Evolutionary conservation across 2,888 invertebrate species (phyloP).

Genomic region (Oxycera nigricornis): DNA sequence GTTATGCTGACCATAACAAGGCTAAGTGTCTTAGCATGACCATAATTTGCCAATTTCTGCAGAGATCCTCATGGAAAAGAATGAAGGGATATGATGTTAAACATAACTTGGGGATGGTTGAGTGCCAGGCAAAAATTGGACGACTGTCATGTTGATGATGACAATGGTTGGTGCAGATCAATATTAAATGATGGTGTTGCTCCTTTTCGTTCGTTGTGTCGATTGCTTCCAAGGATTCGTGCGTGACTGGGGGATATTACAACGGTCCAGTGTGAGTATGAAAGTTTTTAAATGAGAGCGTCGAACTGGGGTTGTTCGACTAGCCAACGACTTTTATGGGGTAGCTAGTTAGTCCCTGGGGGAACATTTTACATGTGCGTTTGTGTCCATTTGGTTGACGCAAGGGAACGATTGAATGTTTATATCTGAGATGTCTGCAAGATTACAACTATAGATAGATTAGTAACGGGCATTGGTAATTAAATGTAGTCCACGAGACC

Average conservation of each 20-base stretch:
- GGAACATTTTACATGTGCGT: slow-evolving; percentile 35
- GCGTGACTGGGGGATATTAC: slow-evolving; percentile 35
- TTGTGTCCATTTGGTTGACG: slow-evolving; percentile 2
- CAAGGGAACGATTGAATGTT: slow-evolving; percentile 32
- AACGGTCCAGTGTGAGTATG: slow-evolving; percentile 5
- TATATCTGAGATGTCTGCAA: slow-evolving; percentile 17
- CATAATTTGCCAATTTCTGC: neutral
- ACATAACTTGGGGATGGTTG: neutral
- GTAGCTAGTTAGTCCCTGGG: slow-evolving; percentile 33
- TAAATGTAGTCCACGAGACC: neutral
- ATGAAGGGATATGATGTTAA: neutral
- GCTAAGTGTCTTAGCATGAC: neutral
- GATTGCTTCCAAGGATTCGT: neutral
- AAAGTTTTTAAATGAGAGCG: neutral
- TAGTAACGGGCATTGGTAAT: neutral
- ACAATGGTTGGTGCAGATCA: slow-evolving; percentile 8
- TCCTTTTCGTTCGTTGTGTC: neutral
- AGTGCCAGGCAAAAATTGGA: neutral
- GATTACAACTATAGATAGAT: slow-evolving; percentile 15
- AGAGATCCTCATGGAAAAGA: neutral
- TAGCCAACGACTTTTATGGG: neutral
- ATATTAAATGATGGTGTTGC: slow-evolving; percentile 9
- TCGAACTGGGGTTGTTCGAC: neutral
- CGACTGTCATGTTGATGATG: slow-evolving; percentile 7
- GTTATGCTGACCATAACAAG: too few species aligned